Base-by-base conservation (phyloP, 2,888 invertebrate genomes). In the Aphidius colemani region DNA sequence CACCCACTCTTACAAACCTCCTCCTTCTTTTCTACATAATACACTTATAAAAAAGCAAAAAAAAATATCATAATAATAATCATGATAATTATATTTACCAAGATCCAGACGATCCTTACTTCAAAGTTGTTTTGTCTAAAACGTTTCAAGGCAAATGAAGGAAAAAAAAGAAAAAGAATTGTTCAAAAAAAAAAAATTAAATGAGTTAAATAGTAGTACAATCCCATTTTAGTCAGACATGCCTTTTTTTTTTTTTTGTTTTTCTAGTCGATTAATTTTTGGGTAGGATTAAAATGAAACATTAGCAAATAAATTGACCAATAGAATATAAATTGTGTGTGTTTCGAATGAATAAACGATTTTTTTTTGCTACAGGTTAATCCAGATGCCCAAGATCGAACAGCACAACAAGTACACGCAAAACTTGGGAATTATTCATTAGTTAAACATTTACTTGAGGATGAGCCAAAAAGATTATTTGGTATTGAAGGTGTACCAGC, bases 371-470 rank as follows among this genome's bases (percentile, higher is more conserved):
- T 79, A 6, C 86, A 91, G 91, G 89, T 90, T 76, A 87, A 84
- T 67, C 81, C 87, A 83, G 77, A 85, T 86, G 75, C 85, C 84
- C 81, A 79, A 66, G 81, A 81, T 68, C 75, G 79, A 44, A 75
- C 79, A 71, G 88, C 88, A 74, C 89, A 89, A 79, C 89, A 90
- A 81, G 90, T 91, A 75, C 90, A 90, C 81, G 88, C 86, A 72
- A 89, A 88, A 78, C 85, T 91, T 67, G 91, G 91, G 67, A 88
- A 89, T 82, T 91, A 88, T 82, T 85, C 87, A 67, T 84, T 88
- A 72, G 88, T 91, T 67, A 88, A 88, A 82, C 88, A 87, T 71
- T 85, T 88, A 72, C 72, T 82, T 69, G 30, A 30, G 2, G 88
- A 88, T 75, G 89, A 89, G 76, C 87, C 88, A 67, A 85, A 85